Evolutionary conservation across 2,888 invertebrate genomes (phyloP), one percentile per base, ranked within the genome.

Genomic region (Pheosia tremula): DNA sequence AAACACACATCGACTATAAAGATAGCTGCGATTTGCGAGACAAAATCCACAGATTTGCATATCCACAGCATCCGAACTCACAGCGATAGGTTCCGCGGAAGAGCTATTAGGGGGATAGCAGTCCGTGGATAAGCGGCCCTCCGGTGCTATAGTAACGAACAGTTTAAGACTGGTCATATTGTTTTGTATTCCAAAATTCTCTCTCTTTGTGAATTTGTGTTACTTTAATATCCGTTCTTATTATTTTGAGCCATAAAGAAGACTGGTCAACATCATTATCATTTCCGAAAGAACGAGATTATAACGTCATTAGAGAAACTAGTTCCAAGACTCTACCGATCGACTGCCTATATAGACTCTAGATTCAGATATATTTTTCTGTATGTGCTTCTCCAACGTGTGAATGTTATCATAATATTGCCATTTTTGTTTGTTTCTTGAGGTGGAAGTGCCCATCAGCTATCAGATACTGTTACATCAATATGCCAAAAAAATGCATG

Each of bases 41-140:
- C 60, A 65, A 63, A 66, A 72, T 67, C 61, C 64, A 52, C 61
- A 57, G 59, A 73, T 81, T 77, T 75, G 71, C 73, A 77, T 75
- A 58, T 60, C 68, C 82, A 62, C 64, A 71, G 58, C 75, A 69
- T 63, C 57, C 59, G 58, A 24, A 60, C 63, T 71, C 65, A 56
- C 60, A 67, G 69, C 77, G 72, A 83, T 83, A 84, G 82, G 82
- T 84, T 78, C 74, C 76, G 79, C 82, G 82, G 79, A 80, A 80
- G 81, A 85, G 82, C 81, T 81, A 82, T 89, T 84, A 83, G 78
- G 83, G 81, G 85, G 84, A 85, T 84, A 83, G 77, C 80, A 74
- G 68, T 71, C 63, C 63, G 66, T 59, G 74, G 75, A 80, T 82
- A 79, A 82, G 77, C 69, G 71, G 64, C 78, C 76, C 77, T 69